phyloP scores from a whole-genome alignment of 1,140 invertebrate species.

The Calosoma granatense region DNA sequence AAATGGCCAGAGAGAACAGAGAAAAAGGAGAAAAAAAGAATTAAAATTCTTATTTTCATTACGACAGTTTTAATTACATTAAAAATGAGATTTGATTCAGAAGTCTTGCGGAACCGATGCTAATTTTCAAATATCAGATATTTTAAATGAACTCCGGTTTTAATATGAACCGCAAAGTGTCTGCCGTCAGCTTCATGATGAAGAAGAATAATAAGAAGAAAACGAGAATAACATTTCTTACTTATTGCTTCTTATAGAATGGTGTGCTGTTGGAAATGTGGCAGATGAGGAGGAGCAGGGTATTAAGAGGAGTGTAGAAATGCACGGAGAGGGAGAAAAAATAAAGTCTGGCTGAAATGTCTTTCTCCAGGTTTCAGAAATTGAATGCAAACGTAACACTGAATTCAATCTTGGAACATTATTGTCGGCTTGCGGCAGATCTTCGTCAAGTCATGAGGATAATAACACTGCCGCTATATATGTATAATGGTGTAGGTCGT shows the following conservation, averaged over 20 bases:
- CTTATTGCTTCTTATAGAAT: neutral
- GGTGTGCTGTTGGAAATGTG: neutral
- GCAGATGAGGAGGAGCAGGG: neutral
- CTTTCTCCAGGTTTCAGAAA: too few species aligned
- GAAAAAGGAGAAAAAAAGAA: neutral
- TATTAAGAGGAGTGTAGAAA: too few species aligned
- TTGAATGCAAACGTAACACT: too few species aligned
- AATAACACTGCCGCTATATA: too few species aligned
- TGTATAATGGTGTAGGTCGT: too few species aligned
- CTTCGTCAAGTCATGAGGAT: too few species aligned
- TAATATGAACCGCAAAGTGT: neutral
- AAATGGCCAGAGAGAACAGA: neutral
- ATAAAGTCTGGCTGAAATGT: too few species aligned
- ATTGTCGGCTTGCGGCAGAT: too few species aligned
- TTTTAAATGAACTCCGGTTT: conserved; percentile 2
- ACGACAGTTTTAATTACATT: conserved; percentile 5
- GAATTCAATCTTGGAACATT: too few species aligned
- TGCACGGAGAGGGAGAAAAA: too few species aligned
- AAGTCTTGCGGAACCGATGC: neutral
- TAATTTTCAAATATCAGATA: conserved; percentile 7
- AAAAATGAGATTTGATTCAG: conserved; percentile 7
- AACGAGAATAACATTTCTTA: neutral
- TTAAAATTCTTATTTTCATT: conserved; percentile 9
- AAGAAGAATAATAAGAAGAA: neutral
- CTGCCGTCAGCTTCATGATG: neutral